Conservation (phyloP, 2,888 invertebrate genomes). For the Mimumesa dahlbomi region DNA sequence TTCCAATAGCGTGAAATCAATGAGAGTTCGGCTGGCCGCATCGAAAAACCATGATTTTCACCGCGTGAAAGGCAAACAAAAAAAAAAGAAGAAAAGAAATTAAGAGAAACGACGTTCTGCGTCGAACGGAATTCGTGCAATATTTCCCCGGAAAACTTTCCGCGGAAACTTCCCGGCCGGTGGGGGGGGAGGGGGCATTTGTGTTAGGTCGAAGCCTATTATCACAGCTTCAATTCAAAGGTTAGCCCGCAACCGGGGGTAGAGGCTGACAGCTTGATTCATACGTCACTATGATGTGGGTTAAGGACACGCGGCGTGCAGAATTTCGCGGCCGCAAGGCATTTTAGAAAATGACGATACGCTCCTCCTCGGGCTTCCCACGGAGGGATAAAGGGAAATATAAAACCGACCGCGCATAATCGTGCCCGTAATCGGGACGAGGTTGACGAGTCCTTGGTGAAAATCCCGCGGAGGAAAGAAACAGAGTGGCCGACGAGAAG, state of each 20-base stretch:
- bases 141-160: too few relatives aligned
- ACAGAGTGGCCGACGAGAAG: background rate
- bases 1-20: too few relatives aligned
- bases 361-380: constrained; percentile 17
- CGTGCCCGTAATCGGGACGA: constrained; percentile 25
- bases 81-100: too few relatives aligned
- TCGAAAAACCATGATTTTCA: too few relatives aligned
- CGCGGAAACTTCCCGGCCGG: too few relatives aligned
- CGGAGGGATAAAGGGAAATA: background rate
- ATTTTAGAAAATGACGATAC: constrained; percentile 50
- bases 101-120: too few relatives aligned
- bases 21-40: too few relatives aligned
- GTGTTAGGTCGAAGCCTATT: constrained; percentile 19
- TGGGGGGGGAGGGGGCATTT: too few relatives aligned
- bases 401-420: constrained; percentile 1
- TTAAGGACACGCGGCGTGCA: constrained; percentile 47
- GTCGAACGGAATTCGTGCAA: too few relatives aligned
- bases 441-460: constrained; percentile 15
- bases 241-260: constrained; percentile 14
- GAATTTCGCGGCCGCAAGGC: constrained; percentile 35
- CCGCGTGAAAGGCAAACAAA: too few relatives aligned
- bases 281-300: constrained; percentile 49
- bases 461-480: background rate
- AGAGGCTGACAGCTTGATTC: constrained; percentile 32
- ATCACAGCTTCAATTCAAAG: constrained; percentile 36